Conservation (phyloP, 2,888 invertebrate species). For the Helleia helle region DNA sequence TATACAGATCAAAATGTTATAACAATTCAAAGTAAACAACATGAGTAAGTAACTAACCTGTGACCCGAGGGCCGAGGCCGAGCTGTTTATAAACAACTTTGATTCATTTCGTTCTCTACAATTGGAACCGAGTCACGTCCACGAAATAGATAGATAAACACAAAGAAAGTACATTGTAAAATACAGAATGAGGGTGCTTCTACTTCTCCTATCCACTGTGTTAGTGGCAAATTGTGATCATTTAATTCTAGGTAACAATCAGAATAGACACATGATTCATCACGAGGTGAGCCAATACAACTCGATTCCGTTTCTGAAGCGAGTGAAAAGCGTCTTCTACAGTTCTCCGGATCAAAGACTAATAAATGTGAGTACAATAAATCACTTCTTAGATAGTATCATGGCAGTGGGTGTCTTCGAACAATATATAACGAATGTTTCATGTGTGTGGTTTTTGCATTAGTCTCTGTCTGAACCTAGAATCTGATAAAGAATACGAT, state of each 20-base stretch:
- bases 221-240: constrained; percentile 26
- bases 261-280: constrained; percentile 28
- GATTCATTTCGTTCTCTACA: constrained; percentile 14
- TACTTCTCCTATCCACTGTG: constrained; percentile 17
- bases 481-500: constrained; percentile 7
- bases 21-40: not conserved
- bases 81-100: constrained; percentile 11
- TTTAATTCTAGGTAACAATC: constrained; percentile 34
- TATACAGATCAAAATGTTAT: not conserved
- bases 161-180: constrained; percentile 16
- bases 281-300: constrained; percentile 28
- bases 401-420: constrained; percentile 13
- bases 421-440: constrained; percentile 13
- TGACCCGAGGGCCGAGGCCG: too few relatives aligned
- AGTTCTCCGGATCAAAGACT: constrained; percentile 27
- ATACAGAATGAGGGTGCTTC: constrained; percentile 25
- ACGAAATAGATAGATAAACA: constrained; percentile 20
- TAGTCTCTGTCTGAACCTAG: constrained; percentile 12
- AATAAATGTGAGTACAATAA: constrained; percentile 31
- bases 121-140: constrained; percentile 14
- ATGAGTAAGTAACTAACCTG: not conserved
- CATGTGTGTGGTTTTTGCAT: constrained; percentile 12
- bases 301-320: constrained; percentile 32
- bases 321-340: constrained; percentile 37
- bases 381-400: constrained; percentile 11